Evolutionary conservation across 2,113 vertebrate genomes (phyloP).

Genomic region (Danionella cerebrum): DNA sequence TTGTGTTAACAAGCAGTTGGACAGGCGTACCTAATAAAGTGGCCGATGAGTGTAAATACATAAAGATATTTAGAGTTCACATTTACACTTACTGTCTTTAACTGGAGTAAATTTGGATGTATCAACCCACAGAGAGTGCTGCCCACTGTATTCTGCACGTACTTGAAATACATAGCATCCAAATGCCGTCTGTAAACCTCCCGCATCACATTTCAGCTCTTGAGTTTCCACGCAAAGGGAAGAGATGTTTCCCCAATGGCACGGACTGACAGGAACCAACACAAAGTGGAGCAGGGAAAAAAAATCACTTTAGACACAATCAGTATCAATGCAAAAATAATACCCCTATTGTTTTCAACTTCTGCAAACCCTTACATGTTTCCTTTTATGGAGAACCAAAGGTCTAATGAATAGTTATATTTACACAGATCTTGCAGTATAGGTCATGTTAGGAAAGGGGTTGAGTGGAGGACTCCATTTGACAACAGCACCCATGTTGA

Average conservation of each 20-base stretch:
- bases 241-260: background rate
- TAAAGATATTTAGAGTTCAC: too few relatives aligned
- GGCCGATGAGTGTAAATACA: background rate
- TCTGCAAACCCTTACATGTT: background rate
- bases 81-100: constrained; percentile 1
- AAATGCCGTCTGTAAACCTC: background rate
- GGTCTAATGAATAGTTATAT: background rate
- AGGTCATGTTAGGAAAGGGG: background rate
- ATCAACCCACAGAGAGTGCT: background rate
- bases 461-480: background rate
- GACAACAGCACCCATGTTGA: constrained; percentile 7
- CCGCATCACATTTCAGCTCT: constrained; percentile 11
- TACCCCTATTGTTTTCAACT: background rate
- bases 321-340: background rate
- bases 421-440: background rate
- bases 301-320: background rate
- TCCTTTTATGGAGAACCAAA: background rate
- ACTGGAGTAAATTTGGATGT: background rate
- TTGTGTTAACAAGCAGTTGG: too few relatives aligned
- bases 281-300: background rate
- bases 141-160: background rate
- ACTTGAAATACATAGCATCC: background rate
- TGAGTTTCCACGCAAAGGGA: background rate
- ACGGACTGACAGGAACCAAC: background rate
- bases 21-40: background rate